phyloP scores from a whole-genome alignment of 2,113 vertebrate species.

The Scomber colias region DNA sequence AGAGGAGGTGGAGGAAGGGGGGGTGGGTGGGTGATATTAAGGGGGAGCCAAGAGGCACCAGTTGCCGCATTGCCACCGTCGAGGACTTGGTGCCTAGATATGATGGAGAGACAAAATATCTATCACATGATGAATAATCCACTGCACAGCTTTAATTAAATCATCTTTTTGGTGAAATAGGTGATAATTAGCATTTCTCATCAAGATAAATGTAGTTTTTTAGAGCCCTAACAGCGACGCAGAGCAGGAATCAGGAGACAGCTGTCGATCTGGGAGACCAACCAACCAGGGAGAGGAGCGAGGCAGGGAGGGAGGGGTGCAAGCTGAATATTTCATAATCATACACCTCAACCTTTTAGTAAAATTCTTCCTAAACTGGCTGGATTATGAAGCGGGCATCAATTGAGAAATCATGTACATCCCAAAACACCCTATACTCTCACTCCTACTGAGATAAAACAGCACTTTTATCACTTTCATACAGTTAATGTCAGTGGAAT shows the following conservation, averaged over 20 bases:
- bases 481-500: no score
- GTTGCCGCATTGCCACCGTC: conserved; percentile 75
- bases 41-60: conserved; percentile 51
- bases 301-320: background rate
- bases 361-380: background rate
- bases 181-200: background rate
- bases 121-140: background rate
- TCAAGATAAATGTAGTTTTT: no score
- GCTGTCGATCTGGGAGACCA: conserved; percentile 3
- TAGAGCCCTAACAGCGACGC: background rate
- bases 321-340: conserved; percentile 27
- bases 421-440: no score
- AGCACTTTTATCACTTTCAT: no score
- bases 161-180: background rate
- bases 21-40: background rate
- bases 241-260: background rate
- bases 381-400: background rate
- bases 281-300: no score
- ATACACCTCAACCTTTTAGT: conserved; percentile 1
- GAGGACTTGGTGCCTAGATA: conserved; percentile 37
- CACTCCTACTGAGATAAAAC: no score
- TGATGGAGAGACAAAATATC: background rate
- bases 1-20: background rate
- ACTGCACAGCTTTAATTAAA: no score
- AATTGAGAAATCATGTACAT: background rate